phyloP scores from a whole-genome alignment of 37 sponge, comb jelly and placozoan species.

The Diacarnus erythraeanus region DNA sequence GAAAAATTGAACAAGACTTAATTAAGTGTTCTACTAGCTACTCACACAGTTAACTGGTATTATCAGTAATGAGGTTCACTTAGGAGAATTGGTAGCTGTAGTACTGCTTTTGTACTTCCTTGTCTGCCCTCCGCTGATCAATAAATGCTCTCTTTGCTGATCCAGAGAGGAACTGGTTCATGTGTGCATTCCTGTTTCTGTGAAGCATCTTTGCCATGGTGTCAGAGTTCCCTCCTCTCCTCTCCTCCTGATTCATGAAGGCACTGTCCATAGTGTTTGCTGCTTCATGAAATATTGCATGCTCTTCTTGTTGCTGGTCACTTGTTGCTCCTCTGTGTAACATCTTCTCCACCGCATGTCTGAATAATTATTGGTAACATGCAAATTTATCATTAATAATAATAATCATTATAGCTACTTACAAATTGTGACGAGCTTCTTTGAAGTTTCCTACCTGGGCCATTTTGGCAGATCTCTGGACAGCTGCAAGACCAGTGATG shows the following conservation, averaged over 20 bases:
- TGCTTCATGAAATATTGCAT: constrained; percentile 66
- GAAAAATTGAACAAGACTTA: constrained; percentile 1
- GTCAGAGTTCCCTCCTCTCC: constrained; percentile 51
- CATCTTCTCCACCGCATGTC: constrained; percentile 65
- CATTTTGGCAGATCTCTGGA: constrained; percentile 75
- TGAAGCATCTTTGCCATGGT: constrained; percentile 70
- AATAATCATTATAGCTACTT: constrained; percentile 17
- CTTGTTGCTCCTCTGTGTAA: constrained; percentile 62
- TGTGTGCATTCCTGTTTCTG: constrained; percentile 72
- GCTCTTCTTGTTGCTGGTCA: constrained; percentile 88
- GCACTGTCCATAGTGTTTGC: constrained; percentile 58
- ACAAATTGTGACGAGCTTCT: constrained; percentile 79
- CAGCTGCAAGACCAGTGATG: constrained; percentile 80
- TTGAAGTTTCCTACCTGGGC: constrained; percentile 71
- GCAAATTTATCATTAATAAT: too few species aligned
- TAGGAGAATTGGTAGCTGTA: constrained; percentile 72
- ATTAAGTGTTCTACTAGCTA: not conserved
- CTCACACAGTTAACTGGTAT: not conserved
- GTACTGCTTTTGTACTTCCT: constrained; percentile 80
- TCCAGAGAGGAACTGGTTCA: constrained; percentile 78
- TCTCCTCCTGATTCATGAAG: constrained; percentile 33
- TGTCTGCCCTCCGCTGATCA: constrained; percentile 66
- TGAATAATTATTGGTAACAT: constrained; percentile 16
- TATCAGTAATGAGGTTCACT: too few species aligned
- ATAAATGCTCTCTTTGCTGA: constrained; percentile 77